A percentile compares a stretch with the other conserved stretches of the same genome.
phyloP scores from a whole-genome alignment of 2,888 invertebrate species.

The Dicyrtomina minuta region DNA sequence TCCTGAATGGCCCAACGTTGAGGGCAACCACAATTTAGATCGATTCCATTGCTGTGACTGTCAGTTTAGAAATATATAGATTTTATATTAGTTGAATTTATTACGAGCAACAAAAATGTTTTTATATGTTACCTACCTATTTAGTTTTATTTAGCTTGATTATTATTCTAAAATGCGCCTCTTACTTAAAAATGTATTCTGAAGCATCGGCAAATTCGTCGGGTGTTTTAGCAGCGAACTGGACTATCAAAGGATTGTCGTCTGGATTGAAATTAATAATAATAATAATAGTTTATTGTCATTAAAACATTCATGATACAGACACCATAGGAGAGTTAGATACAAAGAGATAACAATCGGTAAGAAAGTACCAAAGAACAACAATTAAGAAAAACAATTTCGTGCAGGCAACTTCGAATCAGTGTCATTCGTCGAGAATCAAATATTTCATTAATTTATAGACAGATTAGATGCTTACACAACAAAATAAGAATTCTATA shows the following conservation, averaged over 20 bases:
- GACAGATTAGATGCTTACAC: no score
- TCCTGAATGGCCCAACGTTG: slow-evolving; percentile 92
- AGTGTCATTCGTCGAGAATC: not conserved
- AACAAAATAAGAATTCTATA: no score
- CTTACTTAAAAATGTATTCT: slow-evolving; percentile 74
- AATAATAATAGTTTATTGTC: no score
- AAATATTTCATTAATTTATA: no score
- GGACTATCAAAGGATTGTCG: slow-evolving; percentile 85
- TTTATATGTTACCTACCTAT: not conserved
- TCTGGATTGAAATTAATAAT: no score
- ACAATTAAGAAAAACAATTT: slow-evolving; percentile 21
- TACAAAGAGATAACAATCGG: no score
- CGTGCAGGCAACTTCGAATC: no score
- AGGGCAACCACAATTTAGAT: slow-evolving; percentile 97
- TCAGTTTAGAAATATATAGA: slow-evolving; percentile 32
- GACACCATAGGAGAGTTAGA: no score
- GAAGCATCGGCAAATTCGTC: slow-evolving; percentile 83
- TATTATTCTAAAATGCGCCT: slow-evolving; percentile 53
- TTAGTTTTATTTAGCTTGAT: not conserved
- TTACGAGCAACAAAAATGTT: not conserved
- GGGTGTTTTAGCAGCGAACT: slow-evolving; percentile 88
- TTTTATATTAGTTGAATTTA: not conserved
- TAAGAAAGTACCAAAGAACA: slow-evolving; percentile 37
- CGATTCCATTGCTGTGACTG: slow-evolving; percentile 85
- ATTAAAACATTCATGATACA: no score